Percentiles rank a stretch among this genome's conserved stretches.
These are phyloP conservation scores for Arge pagana DNA, from an alignment of 2,888 invertebrate genomes.

Conservation along the genomic window DNA sequence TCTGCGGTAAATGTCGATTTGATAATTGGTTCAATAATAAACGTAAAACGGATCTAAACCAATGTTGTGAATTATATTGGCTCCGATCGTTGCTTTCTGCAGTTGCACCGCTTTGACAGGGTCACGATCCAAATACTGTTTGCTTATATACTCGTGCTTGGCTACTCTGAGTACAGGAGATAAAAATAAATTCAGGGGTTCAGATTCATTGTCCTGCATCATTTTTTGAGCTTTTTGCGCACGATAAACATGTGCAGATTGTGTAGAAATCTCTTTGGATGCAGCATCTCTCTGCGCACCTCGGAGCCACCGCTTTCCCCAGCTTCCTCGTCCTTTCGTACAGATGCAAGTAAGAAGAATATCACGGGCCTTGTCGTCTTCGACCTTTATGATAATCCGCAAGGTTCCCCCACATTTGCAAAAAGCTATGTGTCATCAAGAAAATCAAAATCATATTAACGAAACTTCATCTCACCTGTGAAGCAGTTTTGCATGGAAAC, in stretches of 20 bases:
- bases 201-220: neutral
- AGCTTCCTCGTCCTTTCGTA: slow-evolving; percentile 6
- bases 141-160: neutral
- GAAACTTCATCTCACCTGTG: too few relatives aligned
- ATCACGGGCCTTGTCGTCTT: neutral
- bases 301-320: slow-evolving; percentile 12
- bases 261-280: neutral
- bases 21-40: slow-evolving; percentile 28
- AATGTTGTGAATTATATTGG: slow-evolving; percentile 27
- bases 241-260: slow-evolving; percentile 15
- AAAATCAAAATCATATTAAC: too few relatives aligned
- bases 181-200: neutral
- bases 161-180: slow-evolving; percentile 1
- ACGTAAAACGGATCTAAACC: slow-evolving; percentile 28
- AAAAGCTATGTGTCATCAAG: slow-evolving; percentile 3
- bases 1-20: slow-evolving; percentile 28
- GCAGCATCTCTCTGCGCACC: neutral
- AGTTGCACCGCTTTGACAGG: slow-evolving; percentile 22
- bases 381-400: neutral
- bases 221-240: neutral
- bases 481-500: too few relatives aligned
- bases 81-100: slow-evolving; percentile 6
- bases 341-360: slow-evolving; percentile 4
- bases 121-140: slow-evolving; percentile 22
- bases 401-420: slow-evolving; percentile 11